These are phyloP conservation scores for Ophioderma brevispina DNA, from an alignment of 35 echinoderm and acorn worm species.

Conservation along the genomic window DNA sequence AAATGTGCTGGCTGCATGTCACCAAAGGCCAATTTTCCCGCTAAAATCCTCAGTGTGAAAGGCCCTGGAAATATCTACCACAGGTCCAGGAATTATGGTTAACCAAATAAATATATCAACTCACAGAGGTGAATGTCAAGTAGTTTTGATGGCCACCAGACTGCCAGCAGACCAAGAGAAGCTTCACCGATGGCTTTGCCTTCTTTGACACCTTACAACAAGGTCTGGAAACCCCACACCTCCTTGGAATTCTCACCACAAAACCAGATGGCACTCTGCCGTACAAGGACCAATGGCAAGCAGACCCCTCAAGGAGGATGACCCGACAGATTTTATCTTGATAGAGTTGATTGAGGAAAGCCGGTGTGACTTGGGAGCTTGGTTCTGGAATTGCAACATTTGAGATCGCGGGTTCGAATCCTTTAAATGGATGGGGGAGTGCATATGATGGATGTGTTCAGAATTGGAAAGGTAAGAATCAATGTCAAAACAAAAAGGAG, in stretches of 20 bases:
- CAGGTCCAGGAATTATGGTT: too few relatives aligned
- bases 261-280: conserved; percentile 52
- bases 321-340: conserved; percentile 80
- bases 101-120: too few relatives aligned
- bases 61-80: too few relatives aligned
- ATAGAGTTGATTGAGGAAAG: conserved; percentile 65
- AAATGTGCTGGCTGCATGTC: too few relatives aligned
- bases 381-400: conserved; percentile 67
- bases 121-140: conserved; percentile 67
- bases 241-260: conserved; percentile 82
- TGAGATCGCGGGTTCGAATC: conserved; percentile 39
- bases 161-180: conserved; percentile 86
- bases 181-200: conserved; percentile 72
- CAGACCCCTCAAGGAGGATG: neutral
- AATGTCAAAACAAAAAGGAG: too few relatives aligned
- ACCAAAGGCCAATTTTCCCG: too few relatives aligned
- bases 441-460: conserved; percentile 88
- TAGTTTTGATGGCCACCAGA: conserved; percentile 71
- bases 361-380: too few relatives aligned
- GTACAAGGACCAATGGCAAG: conserved; percentile 94
- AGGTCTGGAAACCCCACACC: conserved; percentile 73
- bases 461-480: conserved; percentile 79
- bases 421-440: conserved; percentile 64
- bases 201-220: conserved; percentile 64
- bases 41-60: too few relatives aligned